These are phyloP conservation scores for Phataginus tricuspis DNA, from an alignment of 2,797 vertebrate species.

Conservation along the genomic window DNA sequence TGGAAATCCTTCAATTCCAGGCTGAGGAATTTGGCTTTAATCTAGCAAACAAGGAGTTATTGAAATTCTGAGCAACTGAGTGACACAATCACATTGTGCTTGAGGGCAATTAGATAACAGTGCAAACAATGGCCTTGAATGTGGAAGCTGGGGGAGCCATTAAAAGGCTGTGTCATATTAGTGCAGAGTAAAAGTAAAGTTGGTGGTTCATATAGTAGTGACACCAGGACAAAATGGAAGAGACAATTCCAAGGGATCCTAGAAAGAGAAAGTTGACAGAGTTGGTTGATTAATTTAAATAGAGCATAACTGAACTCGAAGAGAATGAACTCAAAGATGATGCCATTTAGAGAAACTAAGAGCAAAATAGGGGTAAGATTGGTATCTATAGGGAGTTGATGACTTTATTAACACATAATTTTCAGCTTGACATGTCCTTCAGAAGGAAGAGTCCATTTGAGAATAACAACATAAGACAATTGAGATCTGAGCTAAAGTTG, in stretches of 20 bases:
- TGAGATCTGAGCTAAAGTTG: not conserved
- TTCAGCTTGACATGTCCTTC: not conserved
- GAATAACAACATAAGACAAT: not conserved
- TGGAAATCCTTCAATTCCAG: not conserved
- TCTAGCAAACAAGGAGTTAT: not conserved
- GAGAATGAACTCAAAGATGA: not conserved
- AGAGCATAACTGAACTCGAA: not conserved
- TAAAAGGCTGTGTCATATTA: not conserved
- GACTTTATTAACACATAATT: not conserved
- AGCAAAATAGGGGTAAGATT: not conserved
- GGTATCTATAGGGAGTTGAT: not conserved
- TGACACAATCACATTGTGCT: not conserved
- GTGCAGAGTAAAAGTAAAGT: not conserved
- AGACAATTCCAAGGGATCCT: not conserved
- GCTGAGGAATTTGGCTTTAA: not conserved
- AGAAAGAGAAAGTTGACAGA: not conserved
- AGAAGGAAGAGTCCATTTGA: not conserved
- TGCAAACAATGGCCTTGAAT: not conserved
- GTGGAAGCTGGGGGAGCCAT: not conserved
- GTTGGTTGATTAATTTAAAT: not conserved
- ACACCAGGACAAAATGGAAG: not conserved
- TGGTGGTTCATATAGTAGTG: not conserved
- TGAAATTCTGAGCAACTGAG: not conserved
- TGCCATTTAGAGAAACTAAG: not conserved
- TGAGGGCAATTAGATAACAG: not conserved